Percentiles rank a stretch among this genome's conserved stretches.
Conservation (phyloP, 2,797 vertebrate genomes). For the Takifugu ocellatus region DNA sequence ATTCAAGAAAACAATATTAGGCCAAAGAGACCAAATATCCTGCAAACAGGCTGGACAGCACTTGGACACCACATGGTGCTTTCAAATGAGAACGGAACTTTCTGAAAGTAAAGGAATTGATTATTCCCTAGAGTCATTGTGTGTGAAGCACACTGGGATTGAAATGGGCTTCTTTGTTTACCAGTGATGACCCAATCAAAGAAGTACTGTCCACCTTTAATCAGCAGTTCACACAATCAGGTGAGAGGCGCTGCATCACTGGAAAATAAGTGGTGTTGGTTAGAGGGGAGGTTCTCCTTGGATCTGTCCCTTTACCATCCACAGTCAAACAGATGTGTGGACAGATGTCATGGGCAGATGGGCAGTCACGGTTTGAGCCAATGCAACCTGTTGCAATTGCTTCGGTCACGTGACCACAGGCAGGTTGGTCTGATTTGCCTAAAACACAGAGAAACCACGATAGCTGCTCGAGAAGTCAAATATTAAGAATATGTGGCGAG, state of each 20-base stretch:
- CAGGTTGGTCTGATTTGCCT: slow-evolving; percentile 62
- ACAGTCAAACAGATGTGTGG: slow-evolving; percentile 63
- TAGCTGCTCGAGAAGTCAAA: slow-evolving; percentile 19
- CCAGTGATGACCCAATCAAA: too few species aligned
- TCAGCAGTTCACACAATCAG: too few species aligned
- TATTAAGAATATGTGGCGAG: slow-evolving; percentile 1
- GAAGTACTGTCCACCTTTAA: too few species aligned
- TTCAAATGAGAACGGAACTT: too few species aligned
- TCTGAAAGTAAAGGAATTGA: too few species aligned
- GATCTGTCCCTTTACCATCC: slow-evolving; percentile 53
- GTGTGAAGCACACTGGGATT: too few species aligned
- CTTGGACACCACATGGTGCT: too few species aligned
- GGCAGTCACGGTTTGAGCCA: slow-evolving; percentile 70
- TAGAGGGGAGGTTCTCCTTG: slow-evolving; percentile 59
- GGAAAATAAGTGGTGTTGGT: slow-evolving; percentile 7
- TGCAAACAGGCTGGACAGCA: too few species aligned
- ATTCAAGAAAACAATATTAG: background rate
- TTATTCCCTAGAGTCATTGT: too few species aligned
- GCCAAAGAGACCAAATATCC: background rate
- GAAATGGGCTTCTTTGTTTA: too few species aligned
- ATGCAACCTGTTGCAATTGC: slow-evolving; percentile 85
- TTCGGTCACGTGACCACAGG: slow-evolving; percentile 77
- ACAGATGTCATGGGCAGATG: slow-evolving; percentile 74
- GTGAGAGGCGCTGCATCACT: too few species aligned
- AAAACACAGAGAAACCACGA: slow-evolving; percentile 7